These are phyloP conservation scores for Oscheius sp. DNA, from an alignment of 1,140 invertebrate species.

Conservation along the genomic window DNA sequence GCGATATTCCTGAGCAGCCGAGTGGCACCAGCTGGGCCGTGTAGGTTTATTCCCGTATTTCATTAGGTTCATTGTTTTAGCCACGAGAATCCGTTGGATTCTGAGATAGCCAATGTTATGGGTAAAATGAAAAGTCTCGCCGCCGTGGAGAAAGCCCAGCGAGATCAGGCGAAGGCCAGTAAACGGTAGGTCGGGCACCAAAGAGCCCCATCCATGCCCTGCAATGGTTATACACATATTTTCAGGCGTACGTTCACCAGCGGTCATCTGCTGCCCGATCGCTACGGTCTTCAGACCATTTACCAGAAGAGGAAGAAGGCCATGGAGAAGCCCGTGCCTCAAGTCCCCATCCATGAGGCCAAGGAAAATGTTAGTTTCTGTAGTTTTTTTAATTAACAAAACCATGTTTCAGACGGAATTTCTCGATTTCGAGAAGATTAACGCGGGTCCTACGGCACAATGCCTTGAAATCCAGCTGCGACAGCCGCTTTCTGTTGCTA, in stretches of 20 bases:
- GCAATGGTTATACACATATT: not conserved
- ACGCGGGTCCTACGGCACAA: not conserved
- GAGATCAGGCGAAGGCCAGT: not conserved
- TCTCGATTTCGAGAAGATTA: not conserved
- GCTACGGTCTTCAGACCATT: not conserved
- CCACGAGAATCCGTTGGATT: not conserved
- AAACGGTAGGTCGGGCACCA: too few relatives aligned
- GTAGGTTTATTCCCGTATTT: not conserved
- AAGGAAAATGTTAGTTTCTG: not conserved
- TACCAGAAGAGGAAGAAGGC: not conserved
- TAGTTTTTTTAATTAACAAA: not conserved
- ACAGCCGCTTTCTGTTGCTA: not conserved
- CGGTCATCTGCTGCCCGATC: not conserved
- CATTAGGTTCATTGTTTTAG: not conserved
- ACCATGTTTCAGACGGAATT: not conserved
- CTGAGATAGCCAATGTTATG: not conserved
- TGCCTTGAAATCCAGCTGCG: not conserved
- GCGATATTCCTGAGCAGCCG: not conserved
- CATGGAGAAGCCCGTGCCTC: slow-evolving; percentile 2
- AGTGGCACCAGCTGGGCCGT: not conserved
- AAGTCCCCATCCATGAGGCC: not conserved
- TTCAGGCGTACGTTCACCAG: not conserved
- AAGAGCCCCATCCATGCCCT: not conserved
- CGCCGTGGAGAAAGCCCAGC: not conserved
- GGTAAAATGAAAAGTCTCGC: not conserved